Conservation (phyloP, 64 coral and sea anemone genomes). For the Cladopsammia gracilis region DNA sequence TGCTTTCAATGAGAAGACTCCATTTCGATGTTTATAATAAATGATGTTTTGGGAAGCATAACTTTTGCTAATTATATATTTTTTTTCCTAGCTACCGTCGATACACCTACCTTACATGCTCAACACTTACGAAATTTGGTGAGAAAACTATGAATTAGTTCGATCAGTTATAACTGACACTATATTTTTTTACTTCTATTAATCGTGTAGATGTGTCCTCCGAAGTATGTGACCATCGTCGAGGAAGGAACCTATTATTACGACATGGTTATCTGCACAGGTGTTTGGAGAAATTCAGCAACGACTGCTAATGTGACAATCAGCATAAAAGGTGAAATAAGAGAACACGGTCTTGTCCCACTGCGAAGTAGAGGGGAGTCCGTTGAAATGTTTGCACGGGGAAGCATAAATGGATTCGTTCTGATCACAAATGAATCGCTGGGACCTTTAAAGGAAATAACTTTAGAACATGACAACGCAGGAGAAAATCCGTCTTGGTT, state of each 20-base stretch:
- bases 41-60: no score
- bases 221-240: neutral
- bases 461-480: slow-evolving; percentile 37
- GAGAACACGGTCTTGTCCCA: neutral
- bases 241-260: slow-evolving; percentile 7
- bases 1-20: no score
- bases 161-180: no score
- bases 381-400: neutral
- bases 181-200: neutral
- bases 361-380: neutral
- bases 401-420: slow-evolving; percentile 35
- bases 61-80: no score
- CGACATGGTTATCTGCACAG: slow-evolving; percentile 42
- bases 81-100: no score
- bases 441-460: slow-evolving; percentile 10
- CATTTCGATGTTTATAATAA: no score
- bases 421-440: neutral
- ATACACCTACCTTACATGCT: no score
- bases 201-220: slow-evolving; percentile 25
- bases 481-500: slow-evolving; percentile 56
- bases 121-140: no score
- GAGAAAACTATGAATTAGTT: no score
- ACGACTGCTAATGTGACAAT: slow-evolving; percentile 56
- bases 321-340: slow-evolving; percentile 14
- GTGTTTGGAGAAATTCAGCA: slow-evolving; percentile 29